Conservation (phyloP, 2,113 vertebrate genomes). For the Seriola rivoliana region DNA sequence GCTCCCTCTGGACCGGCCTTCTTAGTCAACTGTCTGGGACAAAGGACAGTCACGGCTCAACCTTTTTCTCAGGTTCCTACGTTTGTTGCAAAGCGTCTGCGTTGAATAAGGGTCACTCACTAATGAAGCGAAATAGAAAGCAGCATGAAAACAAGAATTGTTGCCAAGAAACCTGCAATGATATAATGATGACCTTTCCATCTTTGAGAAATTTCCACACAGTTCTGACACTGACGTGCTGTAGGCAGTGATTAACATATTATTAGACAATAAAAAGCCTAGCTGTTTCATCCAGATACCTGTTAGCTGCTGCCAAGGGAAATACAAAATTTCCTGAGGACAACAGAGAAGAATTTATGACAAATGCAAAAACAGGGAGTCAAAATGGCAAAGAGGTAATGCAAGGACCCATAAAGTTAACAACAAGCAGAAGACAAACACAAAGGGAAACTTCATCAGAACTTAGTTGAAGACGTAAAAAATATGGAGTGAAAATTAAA, state of each 20-base stretch:
- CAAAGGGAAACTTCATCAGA: constrained; percentile 47
- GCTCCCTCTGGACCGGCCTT: constrained; percentile 71
- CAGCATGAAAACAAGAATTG: constrained; percentile 53
- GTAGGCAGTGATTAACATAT: constrained; percentile 78
- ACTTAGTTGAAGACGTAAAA: constrained; percentile 28
- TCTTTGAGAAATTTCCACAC: constrained; percentile 61
- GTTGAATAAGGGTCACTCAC: constrained; percentile 54
- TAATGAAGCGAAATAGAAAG: constrained; percentile 71
- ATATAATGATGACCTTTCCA: constrained; percentile 72
- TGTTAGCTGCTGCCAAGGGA: constrained; percentile 53
- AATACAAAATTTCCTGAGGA: constrained; percentile 54
- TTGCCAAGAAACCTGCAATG: constrained; percentile 64
- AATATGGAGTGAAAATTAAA: constrained; percentile 44
- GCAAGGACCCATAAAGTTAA: constrained; percentile 36
- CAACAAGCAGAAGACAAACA: constrained; percentile 27
- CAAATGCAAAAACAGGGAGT: constrained; percentile 35
- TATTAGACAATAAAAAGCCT: constrained; percentile 62
- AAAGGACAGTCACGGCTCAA: constrained; percentile 36
- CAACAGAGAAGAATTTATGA: constrained; percentile 51
- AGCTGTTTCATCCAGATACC: constrained; percentile 61
- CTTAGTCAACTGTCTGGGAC: constrained; percentile 53
- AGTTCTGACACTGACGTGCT: constrained; percentile 46
- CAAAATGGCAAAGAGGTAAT: constrained; percentile 40
- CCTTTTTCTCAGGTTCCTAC: constrained; percentile 40
- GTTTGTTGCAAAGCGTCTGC: constrained; percentile 2